Percentiles rank a stretch among this genome's conserved stretches.
Conservation (phyloP, 2,113 vertebrate species). For the Paradisaea rubra region DNA sequence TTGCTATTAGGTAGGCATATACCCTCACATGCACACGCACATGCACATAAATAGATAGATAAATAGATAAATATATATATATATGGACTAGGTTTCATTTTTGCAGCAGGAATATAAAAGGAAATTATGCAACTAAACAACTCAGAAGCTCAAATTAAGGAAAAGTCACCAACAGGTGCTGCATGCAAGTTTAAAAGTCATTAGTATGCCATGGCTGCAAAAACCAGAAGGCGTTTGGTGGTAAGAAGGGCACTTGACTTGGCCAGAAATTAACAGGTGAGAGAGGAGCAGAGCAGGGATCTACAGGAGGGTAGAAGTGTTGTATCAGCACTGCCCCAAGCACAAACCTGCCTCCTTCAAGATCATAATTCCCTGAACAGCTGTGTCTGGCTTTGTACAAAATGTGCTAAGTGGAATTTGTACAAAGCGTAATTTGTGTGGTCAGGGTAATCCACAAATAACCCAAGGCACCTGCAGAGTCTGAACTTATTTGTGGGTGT, state of each 20-base stretch:
- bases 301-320: neutral
- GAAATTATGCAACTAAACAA: neutral
- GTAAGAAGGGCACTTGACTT: neutral
- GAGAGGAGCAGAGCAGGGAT: neutral
- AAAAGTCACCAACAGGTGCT: neutral
- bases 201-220: neutral
- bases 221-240: neutral
- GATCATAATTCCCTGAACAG: neutral
- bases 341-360: neutral
- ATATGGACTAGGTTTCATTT: neutral
- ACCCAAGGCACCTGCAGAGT: neutral
- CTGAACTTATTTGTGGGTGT: neutral
- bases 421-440: neutral
- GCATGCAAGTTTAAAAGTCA: neutral
- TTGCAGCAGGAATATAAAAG: neutral
- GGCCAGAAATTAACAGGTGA: neutral
- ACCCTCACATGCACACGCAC: neutral
- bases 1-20: neutral
- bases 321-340: neutral
- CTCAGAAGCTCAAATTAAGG: neutral
- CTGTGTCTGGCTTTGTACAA: neutral
- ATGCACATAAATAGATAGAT: neutral
- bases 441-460: neutral
- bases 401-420: neutral
- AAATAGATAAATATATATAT: neutral